phyloP scores from a whole-genome alignment of 2,888 invertebrate genomes.

The Ormyrus thymus region DNA sequence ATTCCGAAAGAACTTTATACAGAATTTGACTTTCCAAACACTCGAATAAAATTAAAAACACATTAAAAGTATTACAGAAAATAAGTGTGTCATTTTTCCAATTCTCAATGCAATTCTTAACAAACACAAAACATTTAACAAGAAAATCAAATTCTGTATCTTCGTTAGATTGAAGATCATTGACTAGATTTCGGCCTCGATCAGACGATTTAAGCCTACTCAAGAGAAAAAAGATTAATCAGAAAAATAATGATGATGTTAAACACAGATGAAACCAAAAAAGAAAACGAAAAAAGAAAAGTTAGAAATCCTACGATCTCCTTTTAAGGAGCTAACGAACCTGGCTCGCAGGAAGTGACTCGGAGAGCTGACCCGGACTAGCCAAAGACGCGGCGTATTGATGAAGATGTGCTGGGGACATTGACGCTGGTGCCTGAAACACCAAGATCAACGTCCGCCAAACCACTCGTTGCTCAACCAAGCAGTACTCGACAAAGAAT shows the following conservation, averaged over 20 bases:
- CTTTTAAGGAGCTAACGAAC: conserved; percentile 76
- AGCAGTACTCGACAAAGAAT: conserved; percentile 51
- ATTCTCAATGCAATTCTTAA: too few species aligned
- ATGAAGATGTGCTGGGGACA: conserved; percentile 91
- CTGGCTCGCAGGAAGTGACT: conserved; percentile 89
- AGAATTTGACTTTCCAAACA: too few species aligned
- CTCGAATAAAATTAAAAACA: too few species aligned
- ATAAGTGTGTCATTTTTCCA: too few species aligned
- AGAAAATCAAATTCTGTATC: too few species aligned
- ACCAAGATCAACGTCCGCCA: conserved; percentile 65
- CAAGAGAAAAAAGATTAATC: conserved; percentile 2
- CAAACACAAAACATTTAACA: too few species aligned
- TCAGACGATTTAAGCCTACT: too few species aligned
- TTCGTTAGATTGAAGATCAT: too few species aligned
- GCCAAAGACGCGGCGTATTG: conserved; percentile 79
- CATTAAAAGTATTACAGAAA: too few species aligned
- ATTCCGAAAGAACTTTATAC: too few species aligned
- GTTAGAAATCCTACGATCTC: conserved; percentile 42
- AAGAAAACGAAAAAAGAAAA: conserved; percentile 37
- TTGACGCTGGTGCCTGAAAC: conserved; percentile 90
- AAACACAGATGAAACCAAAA: conserved; percentile 18
- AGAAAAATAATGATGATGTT: conserved; percentile 32
- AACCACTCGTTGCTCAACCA: conserved; percentile 52
- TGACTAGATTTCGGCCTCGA: not conserved
- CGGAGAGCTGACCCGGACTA: conserved; percentile 80